Conservation (phyloP, 2,888 invertebrate genomes). For the Myopa testacea region DNA sequence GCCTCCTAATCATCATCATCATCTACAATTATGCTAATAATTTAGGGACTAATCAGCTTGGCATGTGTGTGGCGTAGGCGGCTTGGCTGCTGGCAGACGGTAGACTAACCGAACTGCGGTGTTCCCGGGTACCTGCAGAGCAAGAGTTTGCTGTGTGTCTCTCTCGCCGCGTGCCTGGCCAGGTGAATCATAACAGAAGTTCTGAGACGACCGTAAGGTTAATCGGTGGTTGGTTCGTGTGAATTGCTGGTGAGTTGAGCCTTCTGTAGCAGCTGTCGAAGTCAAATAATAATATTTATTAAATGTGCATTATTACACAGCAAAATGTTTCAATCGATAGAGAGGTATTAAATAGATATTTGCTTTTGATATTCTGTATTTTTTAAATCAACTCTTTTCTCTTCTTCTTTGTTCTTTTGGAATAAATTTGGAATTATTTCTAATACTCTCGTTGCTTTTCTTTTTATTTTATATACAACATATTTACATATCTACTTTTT, state of each 20-base stretch:
- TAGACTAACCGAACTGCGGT: too few relatives aligned
- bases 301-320: neutral
- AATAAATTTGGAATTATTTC: too few relatives aligned
- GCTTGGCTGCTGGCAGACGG: too few relatives aligned
- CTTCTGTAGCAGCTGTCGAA: neutral
- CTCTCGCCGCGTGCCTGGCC: neutral
- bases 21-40: constrained; percentile 49
- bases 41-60: constrained; percentile 58
- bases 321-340: neutral
- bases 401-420: too few relatives aligned
- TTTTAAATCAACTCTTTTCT: too few relatives aligned
- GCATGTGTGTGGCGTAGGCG: constrained; percentile 45
- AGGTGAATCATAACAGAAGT: neutral
- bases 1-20: constrained; percentile 11
- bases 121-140: too few relatives aligned
- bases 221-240: neutral
- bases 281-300: constrained; percentile 1
- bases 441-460: too few relatives aligned
- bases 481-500: too few relatives aligned
- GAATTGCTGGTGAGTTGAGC: neutral
- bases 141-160: too few relatives aligned
- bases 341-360: too few relatives aligned
- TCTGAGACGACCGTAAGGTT: neutral
- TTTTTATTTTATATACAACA: too few relatives aligned
- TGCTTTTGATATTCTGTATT: too few relatives aligned